phyloP scores from a whole-genome alignment of 2,888 invertebrate species.

The Trissoscelio sp. region DNA sequence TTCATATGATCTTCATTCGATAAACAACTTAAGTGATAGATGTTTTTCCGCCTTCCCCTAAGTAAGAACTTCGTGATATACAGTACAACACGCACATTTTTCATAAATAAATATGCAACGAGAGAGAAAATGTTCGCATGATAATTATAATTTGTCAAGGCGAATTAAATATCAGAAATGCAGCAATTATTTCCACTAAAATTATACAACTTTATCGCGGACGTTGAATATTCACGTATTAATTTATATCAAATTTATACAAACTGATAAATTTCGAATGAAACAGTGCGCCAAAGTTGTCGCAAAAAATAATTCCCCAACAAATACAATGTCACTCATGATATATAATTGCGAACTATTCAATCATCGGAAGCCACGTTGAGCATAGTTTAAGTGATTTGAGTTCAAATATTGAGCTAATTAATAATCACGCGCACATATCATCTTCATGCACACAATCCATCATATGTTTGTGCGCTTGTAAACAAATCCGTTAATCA shows the following conservation, averaged over 20 bases:
- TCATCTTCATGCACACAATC: constrained; percentile 15
- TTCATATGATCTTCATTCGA: constrained; percentile 50
- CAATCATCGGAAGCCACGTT: neutral
- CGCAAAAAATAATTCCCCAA: neutral
- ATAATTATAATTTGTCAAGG: constrained; percentile 46
- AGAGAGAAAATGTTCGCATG: constrained; percentile 10
- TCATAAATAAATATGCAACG: constrained; percentile 42
- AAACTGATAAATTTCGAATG: constrained; percentile 2
- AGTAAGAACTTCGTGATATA: constrained; percentile 25
- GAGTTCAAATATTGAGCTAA: constrained; percentile 18
- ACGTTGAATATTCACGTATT: neutral
- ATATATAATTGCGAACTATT: neutral
- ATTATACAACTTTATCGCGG: constrained; percentile 9
- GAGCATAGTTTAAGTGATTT: constrained; percentile 15
- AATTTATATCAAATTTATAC: neutral
- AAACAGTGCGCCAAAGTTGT: neutral
- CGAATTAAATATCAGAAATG: constrained; percentile 30
- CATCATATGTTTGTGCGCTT: neutral
- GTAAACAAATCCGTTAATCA: constrained; percentile 23
- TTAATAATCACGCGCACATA: constrained; percentile 17
- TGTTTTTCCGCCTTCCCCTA: constrained; percentile 46
- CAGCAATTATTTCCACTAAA: constrained; percentile 1
- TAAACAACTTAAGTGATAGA: constrained; percentile 56
- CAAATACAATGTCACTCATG: neutral
- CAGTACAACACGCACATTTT: constrained; percentile 38